phyloP scores from a whole-genome alignment of 2,888 invertebrate genomes.

The Magallana nippona region DNA sequence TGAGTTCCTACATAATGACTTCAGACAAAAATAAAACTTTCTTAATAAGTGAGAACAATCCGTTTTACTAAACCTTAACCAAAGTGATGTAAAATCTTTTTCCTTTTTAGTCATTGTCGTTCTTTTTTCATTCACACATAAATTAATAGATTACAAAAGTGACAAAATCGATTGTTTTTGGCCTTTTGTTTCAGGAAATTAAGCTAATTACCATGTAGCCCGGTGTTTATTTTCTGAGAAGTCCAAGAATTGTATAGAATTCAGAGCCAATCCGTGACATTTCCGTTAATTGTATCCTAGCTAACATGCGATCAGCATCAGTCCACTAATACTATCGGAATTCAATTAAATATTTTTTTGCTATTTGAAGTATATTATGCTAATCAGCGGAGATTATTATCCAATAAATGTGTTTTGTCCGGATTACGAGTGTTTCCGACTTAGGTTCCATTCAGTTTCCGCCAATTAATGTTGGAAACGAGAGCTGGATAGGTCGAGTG shows the following conservation, averaged over 20 bases:
- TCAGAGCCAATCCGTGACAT: slow-evolving; percentile 28
- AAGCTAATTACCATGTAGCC: not conserved
- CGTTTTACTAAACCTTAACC: too few relatives aligned
- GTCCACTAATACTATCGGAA: not conserved
- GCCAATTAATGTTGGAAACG: slow-evolving; percentile 20
- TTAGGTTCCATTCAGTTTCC: slow-evolving; percentile 7
- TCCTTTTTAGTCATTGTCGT: not conserved
- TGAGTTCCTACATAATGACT: too few relatives aligned
- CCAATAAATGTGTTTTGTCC: slow-evolving; percentile 32
- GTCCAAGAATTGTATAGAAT: not conserved
- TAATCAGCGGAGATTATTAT: slow-evolving; percentile 16
- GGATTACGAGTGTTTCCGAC: slow-evolving; percentile 28
- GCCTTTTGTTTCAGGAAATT: not conserved
- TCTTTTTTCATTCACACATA: slow-evolving; percentile 10
- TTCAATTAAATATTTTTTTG: slow-evolving; percentile 12
- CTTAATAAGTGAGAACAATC: too few relatives aligned
- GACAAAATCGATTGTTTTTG: slow-evolving; percentile 12
- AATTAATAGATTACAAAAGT: slow-evolving; percentile 26
- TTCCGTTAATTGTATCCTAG: slow-evolving; percentile 20
- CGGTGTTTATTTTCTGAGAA: slow-evolving; percentile 10
- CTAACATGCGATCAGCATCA: not conserved
- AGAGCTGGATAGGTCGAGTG: slow-evolving; percentile 13
- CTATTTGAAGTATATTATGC: slow-evolving; percentile 29
- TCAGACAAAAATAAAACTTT: too few relatives aligned
- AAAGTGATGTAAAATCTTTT: not conserved